Evolutionary conservation across 2,113 vertebrate species (phyloP).

Genomic region (Nannospalax galili): DNA sequence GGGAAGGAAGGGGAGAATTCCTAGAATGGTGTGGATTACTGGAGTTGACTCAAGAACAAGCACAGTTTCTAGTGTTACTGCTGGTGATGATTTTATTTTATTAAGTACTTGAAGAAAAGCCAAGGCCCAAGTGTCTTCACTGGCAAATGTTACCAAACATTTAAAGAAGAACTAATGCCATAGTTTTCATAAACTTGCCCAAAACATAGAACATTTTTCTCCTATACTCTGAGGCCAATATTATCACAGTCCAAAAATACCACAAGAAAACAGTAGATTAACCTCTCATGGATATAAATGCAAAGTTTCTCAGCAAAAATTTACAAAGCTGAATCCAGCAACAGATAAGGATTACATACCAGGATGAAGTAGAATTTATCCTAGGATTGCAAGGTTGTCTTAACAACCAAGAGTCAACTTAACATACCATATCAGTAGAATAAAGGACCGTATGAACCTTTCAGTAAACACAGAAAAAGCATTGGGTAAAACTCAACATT

Average conservation of each 20-base stretch:
- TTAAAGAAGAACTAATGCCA: background rate
- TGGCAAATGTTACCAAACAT: background rate
- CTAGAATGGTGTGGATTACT: background rate
- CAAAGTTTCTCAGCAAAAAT: background rate
- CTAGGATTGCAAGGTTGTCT: background rate
- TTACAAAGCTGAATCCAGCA: background rate
- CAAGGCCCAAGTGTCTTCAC: background rate
- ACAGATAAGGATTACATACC: background rate
- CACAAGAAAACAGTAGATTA: background rate
- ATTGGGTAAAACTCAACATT: background rate
- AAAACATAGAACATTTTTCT: background rate
- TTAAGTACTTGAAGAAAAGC: background rate
- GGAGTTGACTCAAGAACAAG: background rate
- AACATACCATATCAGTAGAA: background rate
- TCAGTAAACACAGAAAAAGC: background rate
- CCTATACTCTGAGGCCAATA: background rate
- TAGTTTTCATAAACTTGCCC: background rate
- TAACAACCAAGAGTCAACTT: background rate
- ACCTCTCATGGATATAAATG: background rate
- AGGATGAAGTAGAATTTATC: background rate
- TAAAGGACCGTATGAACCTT: background rate
- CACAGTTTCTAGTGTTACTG: background rate
- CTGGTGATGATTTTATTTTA: background rate
- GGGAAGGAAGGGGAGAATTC: background rate
- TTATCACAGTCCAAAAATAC: background rate